A percentile compares a stretch with the other conserved stretches of the same genome.
Evolutionary conservation across 2,113 vertebrate genomes (phyloP).

Genomic region (Anseranas semipalmata): DNA sequence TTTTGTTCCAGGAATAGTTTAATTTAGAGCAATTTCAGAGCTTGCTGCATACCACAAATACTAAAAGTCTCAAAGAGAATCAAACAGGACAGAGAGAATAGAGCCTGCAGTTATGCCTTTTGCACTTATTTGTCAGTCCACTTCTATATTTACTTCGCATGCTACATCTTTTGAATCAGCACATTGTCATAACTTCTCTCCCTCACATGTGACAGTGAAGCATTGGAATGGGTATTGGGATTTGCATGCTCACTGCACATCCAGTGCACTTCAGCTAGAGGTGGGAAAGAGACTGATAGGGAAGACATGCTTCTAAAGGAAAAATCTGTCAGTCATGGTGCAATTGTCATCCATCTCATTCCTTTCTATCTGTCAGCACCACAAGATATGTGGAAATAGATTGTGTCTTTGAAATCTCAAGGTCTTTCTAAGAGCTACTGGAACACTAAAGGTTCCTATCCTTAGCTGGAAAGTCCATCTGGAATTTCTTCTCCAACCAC

Average conservation of each 20-base stretch:
- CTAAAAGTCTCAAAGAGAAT: not conserved
- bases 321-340: slow-evolving; percentile 48
- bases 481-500: not conserved
- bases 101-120: slow-evolving; percentile 50
- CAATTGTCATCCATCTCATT: slow-evolving; percentile 14
- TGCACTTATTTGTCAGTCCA: slow-evolving; percentile 12
- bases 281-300: slow-evolving; percentile 1
- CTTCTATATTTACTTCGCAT: slow-evolving; percentile 46
- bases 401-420: slow-evolving; percentile 61
- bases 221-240: slow-evolving; percentile 49
- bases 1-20: not conserved
- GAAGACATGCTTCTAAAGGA: slow-evolving; percentile 22
- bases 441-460: not conserved
- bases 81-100: not conserved
- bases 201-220: slow-evolving; percentile 49
- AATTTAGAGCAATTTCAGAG: slow-evolving; percentile 5
- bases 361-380: slow-evolving; percentile 3
- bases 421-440: slow-evolving; percentile 27
- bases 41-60: not conserved
- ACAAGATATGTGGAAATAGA: slow-evolving; percentile 16
- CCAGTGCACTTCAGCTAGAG: slow-evolving; percentile 11
- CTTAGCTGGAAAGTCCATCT: not conserved
- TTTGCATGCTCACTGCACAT: slow-evolving; percentile 43
- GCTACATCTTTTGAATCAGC: slow-evolving; percentile 55
- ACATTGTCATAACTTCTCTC: slow-evolving; percentile 45